phyloP scores from a whole-genome alignment of 2,888 invertebrate species.

The Coelinius sp. region DNA sequence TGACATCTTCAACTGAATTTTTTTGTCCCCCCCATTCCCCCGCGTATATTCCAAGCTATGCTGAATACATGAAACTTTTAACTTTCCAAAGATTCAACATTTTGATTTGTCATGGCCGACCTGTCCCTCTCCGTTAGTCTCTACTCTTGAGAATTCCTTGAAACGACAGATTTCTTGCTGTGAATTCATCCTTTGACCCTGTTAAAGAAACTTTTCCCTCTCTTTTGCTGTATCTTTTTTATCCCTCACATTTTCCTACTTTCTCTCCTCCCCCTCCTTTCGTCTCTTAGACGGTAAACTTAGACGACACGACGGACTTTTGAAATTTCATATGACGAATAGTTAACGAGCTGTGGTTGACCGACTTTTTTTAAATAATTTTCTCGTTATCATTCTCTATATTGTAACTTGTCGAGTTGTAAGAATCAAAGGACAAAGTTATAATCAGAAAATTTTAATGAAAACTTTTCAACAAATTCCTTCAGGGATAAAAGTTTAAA shows the following conservation, averaged over 20 bases:
- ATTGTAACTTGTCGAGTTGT: background rate
- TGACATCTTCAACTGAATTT: background rate
- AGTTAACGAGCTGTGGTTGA: slow-evolving; percentile 24
- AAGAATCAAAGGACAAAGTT: slow-evolving; percentile 6
- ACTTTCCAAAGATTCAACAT: slow-evolving; percentile 22
- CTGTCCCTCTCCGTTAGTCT: background rate
- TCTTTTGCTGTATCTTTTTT: background rate
- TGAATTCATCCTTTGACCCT: slow-evolving; percentile 15
- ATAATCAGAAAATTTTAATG: background rate
- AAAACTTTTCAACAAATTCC: slow-evolving; percentile 11
- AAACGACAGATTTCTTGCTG: slow-evolving; percentile 31
- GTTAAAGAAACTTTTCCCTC: slow-evolving; percentile 22
- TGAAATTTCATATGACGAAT: slow-evolving; percentile 18
- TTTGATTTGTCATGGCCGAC: slow-evolving; percentile 30
- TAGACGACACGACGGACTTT: slow-evolving; percentile 19
- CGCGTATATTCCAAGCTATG: background rate
- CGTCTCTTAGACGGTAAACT: background rate
- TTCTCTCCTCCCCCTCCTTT: background rate
- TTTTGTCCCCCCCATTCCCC: background rate
- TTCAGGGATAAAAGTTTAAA: background rate
- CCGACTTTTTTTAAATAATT: slow-evolving; percentile 31
- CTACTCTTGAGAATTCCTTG: slow-evolving; percentile 22
- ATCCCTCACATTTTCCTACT: background rate
- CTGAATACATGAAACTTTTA: slow-evolving; percentile 33
- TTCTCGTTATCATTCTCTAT: slow-evolving; percentile 22